phyloP scores from a whole-genome alignment of 1,140 invertebrate genomes.

The Mactra quadrangularis region DNA sequence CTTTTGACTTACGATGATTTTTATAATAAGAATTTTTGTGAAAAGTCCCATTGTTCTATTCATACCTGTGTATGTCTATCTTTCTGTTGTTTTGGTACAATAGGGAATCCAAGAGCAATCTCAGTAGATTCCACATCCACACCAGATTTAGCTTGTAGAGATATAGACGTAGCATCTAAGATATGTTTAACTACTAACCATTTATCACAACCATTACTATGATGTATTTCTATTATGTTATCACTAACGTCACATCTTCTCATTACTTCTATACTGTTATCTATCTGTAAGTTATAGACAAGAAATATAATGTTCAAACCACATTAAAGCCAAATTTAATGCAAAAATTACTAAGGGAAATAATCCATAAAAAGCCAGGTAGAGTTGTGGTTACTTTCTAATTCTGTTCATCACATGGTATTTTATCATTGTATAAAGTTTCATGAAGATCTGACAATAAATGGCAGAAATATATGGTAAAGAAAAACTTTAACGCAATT shows the following conservation, averaged over 20 bases:
- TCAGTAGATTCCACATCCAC: slow-evolving; percentile 82
- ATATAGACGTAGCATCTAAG: slow-evolving; percentile 80
- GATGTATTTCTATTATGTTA: slow-evolving; percentile 77
- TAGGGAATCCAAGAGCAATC: slow-evolving; percentile 81
- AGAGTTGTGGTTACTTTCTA: no score
- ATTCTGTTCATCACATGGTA: no score
- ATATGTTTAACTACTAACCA: slow-evolving; percentile 81
- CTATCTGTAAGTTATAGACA: slow-evolving; percentile 67
- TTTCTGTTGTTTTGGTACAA: slow-evolving; percentile 57
- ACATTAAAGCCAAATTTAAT: no score
- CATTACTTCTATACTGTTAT: slow-evolving; percentile 72
- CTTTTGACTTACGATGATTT: no score
- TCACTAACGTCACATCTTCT: slow-evolving; percentile 73
- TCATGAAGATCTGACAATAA: no score
- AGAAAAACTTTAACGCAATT: no score
- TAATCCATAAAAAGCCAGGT: no score
- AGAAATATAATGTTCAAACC: background rate
- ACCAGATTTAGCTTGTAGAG: slow-evolving; percentile 81
- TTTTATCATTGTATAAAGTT: no score
- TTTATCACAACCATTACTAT: slow-evolving; percentile 70
- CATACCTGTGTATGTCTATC: slow-evolving; percentile 26
- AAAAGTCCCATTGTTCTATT: no score
- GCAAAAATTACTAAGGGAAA: no score
- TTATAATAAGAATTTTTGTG: no score
- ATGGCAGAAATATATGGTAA: no score